phyloP scores from a whole-genome alignment of 2,888 invertebrate genomes.

The Agelastica alni region DNA sequence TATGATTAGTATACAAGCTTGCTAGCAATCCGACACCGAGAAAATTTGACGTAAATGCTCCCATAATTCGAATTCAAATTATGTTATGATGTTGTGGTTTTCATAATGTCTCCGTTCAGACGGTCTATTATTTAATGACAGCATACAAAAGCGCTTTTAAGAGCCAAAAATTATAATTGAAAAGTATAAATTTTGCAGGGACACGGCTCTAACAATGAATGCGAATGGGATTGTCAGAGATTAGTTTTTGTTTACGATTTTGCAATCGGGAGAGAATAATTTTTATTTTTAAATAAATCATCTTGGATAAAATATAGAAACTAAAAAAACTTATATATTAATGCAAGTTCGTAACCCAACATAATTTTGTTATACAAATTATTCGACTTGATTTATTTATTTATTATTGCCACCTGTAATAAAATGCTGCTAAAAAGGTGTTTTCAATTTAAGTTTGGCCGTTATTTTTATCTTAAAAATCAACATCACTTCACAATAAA shows the following conservation, averaged over 20 bases:
- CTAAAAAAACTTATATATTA: no score
- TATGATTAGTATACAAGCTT: slow-evolving; percentile 36
- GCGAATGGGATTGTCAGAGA: slow-evolving; percentile 18
- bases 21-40: slow-evolving; percentile 29
- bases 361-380: no score
- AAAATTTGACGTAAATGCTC: slow-evolving; percentile 38
- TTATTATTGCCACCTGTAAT: no score
- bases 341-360: no score
- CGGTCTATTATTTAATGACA: slow-evolving; percentile 41
- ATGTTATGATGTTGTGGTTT: slow-evolving; percentile 47
- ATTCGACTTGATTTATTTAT: no score
- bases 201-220: slow-evolving; percentile 15
- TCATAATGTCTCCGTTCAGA: slow-evolving; percentile 35
- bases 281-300: background rate
- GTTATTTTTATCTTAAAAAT: no score
- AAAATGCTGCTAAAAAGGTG: no score
- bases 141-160: slow-evolving; percentile 40
- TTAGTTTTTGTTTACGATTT: slow-evolving; percentile 13
- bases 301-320: background rate
- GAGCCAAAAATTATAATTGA: slow-evolving; percentile 52
- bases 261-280: background rate
- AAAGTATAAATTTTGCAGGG: slow-evolving; percentile 43
- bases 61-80: slow-evolving; percentile 41
- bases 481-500: slow-evolving; percentile 1
- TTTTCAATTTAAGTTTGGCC: no score